Base-by-base conservation (phyloP, 2,888 invertebrate species). In the Chironomus riparius region DNA sequence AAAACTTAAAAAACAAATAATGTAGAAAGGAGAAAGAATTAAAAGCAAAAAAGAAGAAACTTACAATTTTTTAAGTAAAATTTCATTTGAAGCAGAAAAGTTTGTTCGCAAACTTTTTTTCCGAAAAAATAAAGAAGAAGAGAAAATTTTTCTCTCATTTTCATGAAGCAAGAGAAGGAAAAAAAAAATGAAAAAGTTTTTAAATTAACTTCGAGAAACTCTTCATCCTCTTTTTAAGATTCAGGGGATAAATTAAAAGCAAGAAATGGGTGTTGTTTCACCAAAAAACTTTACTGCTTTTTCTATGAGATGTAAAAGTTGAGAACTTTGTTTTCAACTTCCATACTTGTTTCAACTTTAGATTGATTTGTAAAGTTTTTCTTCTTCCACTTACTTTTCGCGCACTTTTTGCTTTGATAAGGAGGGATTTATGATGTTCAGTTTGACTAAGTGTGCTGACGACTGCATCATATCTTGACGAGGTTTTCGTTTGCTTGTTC, bases 191-290 rank as follows among this genome's bases (percentile, higher is more conserved):
- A 22, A 74, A 74, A 74, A 74, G 38, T 74, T 74, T 74, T 74
- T 74, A 74, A 74, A 74, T 74, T 74, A 74, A 74, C 74, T 74
- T 74, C 74, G 74, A 68, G 74, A 74, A 74, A 74, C 74, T 65
- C 74, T 74, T 65, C 65, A 65, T 65, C 65, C 65, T 65, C 65
- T 65, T 65, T 65, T 65, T 28, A 62, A 38, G 72, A 72, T 72
- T 72, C 72, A 24, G 71, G 71, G 48, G 73, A 73, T 61, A 65
- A 73, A 73, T 73, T 73, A 74, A 74, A 47, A 68, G 74, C 47
- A 68, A 50, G 73, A 50, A 62, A 62, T 24, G 47, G 65, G 22
- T 74, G 62, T 65, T 73, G 72, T 62, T 73, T 24, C 62, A 74
- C 74, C 22, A 47, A 74, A 38, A 28, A 62, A 71, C 70, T 68